A percentile compares a stretch with the other conserved stretches of the same genome.
Conservation (phyloP, 2,888 invertebrate genomes). For the Epirrhoe tristata region DNA sequence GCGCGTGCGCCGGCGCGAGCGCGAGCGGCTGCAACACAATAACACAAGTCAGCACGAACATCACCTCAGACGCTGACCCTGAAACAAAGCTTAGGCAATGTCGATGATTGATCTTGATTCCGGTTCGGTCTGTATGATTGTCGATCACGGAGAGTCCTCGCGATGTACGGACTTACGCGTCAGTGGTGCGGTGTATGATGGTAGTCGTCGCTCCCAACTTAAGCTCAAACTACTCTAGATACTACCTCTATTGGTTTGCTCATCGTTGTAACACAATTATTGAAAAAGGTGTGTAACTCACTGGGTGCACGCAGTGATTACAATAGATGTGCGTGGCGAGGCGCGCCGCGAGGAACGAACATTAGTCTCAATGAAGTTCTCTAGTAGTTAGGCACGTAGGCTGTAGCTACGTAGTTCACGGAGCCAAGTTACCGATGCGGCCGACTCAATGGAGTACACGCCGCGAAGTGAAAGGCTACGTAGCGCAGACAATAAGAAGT, state of each 20-base stretch:
- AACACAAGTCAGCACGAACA: slow-evolving; percentile 34
- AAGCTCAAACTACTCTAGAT: slow-evolving; percentile 32
- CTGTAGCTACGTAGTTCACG: slow-evolving; percentile 81
- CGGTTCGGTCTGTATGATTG: not conserved
- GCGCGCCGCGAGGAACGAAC: slow-evolving; percentile 75
- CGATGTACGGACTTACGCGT: not conserved
- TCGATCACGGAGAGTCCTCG: not conserved
- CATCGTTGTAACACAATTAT: slow-evolving; percentile 70
- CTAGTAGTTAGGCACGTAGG: slow-evolving; percentile 80
- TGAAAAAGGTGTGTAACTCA: slow-evolving; percentile 83
- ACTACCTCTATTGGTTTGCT: slow-evolving; percentile 31
- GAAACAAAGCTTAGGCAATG: slow-evolving; percentile 5
- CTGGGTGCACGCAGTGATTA: slow-evolving; percentile 85
- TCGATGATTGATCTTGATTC: not conserved
- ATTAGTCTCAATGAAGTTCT: slow-evolving; percentile 75
- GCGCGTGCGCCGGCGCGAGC: slow-evolving; percentile 87
- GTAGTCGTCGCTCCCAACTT: slow-evolving; percentile 1
- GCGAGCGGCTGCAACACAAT: slow-evolving; percentile 81
- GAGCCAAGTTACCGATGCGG: slow-evolving; percentile 80
- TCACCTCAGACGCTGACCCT: not conserved
- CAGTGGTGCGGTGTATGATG: not conserved
- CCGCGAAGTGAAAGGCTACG: slow-evolving; percentile 83
- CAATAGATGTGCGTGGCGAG: slow-evolving; percentile 75
- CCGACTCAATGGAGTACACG: slow-evolving; percentile 80
- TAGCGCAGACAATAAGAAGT: slow-evolving; percentile 85